Percentiles rank a stretch among this genome's conserved stretches.
Conservation (phyloP, 2,113 vertebrate species). For the Eclectus roratus region DNA sequence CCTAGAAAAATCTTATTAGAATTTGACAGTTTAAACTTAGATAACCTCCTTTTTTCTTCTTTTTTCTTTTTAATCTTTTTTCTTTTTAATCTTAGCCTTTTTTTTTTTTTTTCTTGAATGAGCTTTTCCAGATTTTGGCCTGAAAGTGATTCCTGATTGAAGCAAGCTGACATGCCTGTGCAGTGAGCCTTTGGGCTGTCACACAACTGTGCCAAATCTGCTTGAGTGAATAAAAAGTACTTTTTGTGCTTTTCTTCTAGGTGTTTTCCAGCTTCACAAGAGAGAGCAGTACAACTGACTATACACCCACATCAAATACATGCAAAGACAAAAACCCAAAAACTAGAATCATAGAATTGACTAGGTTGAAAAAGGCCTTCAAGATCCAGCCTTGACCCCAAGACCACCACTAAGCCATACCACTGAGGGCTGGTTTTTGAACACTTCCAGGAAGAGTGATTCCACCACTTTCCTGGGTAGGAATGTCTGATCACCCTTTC, state of each 20-base stretch:
- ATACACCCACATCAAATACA: not conserved
- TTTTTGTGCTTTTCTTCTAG: not conserved
- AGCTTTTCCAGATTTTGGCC: not conserved
- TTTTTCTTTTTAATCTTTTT: not conserved
- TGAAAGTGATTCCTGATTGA: not conserved
- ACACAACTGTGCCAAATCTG: not conserved
- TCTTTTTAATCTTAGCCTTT: not conserved
- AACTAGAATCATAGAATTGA: not conserved
- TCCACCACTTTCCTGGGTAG: too few species aligned
- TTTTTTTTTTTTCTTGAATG: not conserved
- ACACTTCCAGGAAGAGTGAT: not conserved
- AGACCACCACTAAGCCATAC: not conserved
- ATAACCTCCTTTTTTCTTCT: not conserved
- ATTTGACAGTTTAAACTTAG: not conserved
- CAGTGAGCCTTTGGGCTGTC: not conserved
- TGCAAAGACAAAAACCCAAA: not conserved
- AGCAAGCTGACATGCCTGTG: not conserved
- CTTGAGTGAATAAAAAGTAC: not conserved
- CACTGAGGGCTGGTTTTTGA: not conserved
- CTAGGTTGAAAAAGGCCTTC: not conserved
- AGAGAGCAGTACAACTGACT: not conserved
- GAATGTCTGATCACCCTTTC: not conserved
- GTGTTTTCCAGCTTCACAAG: not conserved
- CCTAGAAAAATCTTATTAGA: not conserved
- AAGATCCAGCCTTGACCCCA: not conserved